phyloP scores from a whole-genome alignment of 2,113 vertebrate species.

The Dasyprocta punctata region DNA sequence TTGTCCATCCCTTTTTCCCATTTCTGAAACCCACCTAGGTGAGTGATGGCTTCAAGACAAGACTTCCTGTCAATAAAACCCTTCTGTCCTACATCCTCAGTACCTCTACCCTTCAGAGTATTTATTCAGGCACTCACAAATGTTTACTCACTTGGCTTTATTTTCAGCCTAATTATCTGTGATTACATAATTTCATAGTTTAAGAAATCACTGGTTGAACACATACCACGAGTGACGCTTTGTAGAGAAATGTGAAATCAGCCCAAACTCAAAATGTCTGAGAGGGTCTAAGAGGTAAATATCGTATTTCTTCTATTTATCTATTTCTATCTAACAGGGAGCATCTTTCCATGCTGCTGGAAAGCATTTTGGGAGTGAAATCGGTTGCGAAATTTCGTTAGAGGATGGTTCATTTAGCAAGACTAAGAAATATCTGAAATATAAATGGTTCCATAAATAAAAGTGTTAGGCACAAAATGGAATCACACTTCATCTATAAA shows the following conservation, averaged over 20 bases:
- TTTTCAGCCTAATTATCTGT: background rate
- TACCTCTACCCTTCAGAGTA: background rate
- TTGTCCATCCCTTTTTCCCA: rapidly evolving
- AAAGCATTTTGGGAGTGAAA: background rate
- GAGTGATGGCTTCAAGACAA: too few relatives aligned
- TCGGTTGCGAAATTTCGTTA: too few relatives aligned
- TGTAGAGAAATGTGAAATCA: too few relatives aligned
- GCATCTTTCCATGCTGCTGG: background rate
- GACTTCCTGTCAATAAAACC: too few relatives aligned
- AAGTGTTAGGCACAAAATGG: background rate
- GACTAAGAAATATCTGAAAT: background rate
- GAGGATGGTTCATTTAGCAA: background rate
- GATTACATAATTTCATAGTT: background rate
- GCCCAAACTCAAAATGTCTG: background rate
- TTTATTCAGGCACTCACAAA: background rate
- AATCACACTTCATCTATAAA: rapidly evolving
- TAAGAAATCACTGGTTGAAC: background rate
- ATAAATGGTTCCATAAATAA: too few relatives aligned
- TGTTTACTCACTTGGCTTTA: background rate
- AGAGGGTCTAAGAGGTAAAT: too few relatives aligned
- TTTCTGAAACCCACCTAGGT: too few relatives aligned
- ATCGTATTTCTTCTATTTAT: too few relatives aligned
- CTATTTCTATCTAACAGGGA: background rate
- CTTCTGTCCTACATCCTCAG: background rate
- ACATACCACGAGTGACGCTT: background rate